phyloP scores from a whole-genome alignment of 2,888 invertebrate species.

The Nomada flava region DNA sequence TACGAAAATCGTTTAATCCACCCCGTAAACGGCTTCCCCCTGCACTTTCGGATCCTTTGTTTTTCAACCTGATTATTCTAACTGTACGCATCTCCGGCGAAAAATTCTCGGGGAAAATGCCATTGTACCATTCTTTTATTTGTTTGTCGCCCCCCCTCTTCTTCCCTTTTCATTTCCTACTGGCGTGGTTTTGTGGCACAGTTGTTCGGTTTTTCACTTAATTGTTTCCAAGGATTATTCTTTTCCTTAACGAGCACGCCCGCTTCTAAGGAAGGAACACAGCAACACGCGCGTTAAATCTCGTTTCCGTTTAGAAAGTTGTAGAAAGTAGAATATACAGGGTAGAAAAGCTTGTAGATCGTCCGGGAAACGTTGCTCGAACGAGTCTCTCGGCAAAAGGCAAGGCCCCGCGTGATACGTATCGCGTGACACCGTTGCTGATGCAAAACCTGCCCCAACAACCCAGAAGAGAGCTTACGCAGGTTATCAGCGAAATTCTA shows the following conservation, averaged over 20 bases:
- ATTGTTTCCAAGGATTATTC: constrained; percentile 13
- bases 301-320: background rate
- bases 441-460: background rate
- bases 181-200: background rate
- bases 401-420: background rate
- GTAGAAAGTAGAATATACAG: background rate
- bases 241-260: background rate
- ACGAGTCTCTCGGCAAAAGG: background rate
- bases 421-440: background rate
- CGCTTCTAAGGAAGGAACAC: background rate
- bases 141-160: background rate
- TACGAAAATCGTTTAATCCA: constrained; percentile 39
- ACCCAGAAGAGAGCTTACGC: background rate
- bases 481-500: constrained; percentile 12
- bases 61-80: constrained; percentile 24
- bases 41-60: background rate
- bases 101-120: constrained; percentile 7
- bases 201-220: background rate
- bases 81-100: background rate
- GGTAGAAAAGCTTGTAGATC: background rate
- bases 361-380: background rate
- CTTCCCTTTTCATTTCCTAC: background rate
- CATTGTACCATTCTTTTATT: background rate
- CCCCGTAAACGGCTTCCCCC: constrained; percentile 3
- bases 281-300: background rate